phyloP scores from a whole-genome alignment of 2,888 invertebrate genomes.

The Argyresthia goedartella region DNA sequence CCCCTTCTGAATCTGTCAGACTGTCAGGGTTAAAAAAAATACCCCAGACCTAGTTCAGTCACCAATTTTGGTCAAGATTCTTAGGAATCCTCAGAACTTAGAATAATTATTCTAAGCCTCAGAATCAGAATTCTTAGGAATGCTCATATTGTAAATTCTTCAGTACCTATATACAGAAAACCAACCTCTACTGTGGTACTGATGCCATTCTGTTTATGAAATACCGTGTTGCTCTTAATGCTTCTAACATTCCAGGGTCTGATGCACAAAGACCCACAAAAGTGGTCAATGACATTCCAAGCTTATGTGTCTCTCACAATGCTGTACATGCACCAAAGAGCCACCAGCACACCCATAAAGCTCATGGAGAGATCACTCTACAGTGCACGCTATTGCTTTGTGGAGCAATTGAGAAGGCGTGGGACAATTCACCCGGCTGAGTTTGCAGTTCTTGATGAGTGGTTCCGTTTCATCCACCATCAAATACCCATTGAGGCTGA shows the following conservation, averaged over 20 bases:
- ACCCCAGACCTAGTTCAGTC: too few species aligned
- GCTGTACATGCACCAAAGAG: constrained; percentile 81
- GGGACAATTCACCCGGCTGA: constrained; percentile 81
- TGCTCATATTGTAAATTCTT: too few species aligned
- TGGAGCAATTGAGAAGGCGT: constrained; percentile 81
- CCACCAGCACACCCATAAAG: constrained; percentile 78
- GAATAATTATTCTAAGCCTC: too few species aligned
- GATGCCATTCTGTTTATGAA: background rate
- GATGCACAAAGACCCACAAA: constrained; percentile 86
- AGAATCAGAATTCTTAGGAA: too few species aligned
- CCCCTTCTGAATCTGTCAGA: too few species aligned
- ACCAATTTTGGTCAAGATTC: background rate
- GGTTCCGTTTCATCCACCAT: constrained; percentile 85
- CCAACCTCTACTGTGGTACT: too few species aligned
- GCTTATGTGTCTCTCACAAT: constrained; percentile 92
- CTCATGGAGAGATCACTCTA: constrained; percentile 91
- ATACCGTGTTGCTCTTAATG: background rate
- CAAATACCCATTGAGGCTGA: constrained; percentile 83
- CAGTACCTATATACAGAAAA: too few species aligned
- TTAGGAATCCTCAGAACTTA: too few species aligned
- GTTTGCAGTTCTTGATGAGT: constrained; percentile 85
- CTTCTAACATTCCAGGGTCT: constrained; percentile 69
- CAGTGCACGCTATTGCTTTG: constrained; percentile 87
- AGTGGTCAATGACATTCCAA: constrained; percentile 91
- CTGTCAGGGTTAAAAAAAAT: too few species aligned